phyloP scores from a whole-genome alignment of 2,888 invertebrate species.

The Drosophila kuntzei region DNA sequence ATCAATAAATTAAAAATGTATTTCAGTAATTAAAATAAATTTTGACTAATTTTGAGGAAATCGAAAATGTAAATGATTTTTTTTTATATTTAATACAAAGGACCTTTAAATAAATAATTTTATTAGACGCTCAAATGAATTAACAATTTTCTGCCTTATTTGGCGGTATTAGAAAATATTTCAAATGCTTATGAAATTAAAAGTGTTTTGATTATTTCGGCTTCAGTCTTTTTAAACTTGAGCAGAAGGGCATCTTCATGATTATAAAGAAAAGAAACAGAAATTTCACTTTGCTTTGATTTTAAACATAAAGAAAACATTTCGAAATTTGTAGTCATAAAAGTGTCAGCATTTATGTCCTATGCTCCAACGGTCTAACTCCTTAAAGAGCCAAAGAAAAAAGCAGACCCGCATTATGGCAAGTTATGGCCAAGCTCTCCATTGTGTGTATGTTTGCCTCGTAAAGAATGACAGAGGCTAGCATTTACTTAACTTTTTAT shows the following conservation, averaged over 20 bases:
- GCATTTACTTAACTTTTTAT: slow-evolving; percentile 39
- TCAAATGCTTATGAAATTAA: too few relatives aligned
- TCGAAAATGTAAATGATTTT: too few relatives aligned
- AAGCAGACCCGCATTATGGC: slow-evolving; percentile 48
- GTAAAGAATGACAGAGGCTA: slow-evolving; percentile 35
- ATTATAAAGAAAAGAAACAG: background rate
- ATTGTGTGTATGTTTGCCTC: slow-evolving; percentile 29
- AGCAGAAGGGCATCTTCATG: too few relatives aligned
- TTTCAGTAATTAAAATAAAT: too few relatives aligned
- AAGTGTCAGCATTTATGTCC: slow-evolving; percentile 53
- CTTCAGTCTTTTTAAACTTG: background rate
- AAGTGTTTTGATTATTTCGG: too few relatives aligned
- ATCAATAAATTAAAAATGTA: too few relatives aligned
- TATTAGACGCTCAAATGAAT: too few relatives aligned
- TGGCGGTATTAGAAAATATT: too few relatives aligned
- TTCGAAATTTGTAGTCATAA: slow-evolving; percentile 58
- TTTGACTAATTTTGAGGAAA: too few relatives aligned
- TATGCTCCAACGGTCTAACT: slow-evolving; percentile 21
- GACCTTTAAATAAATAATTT: too few relatives aligned
- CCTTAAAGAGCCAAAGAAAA: slow-evolving; percentile 4
- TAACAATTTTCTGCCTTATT: too few relatives aligned
- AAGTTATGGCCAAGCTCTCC: slow-evolving; percentile 56
- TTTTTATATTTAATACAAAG: too few relatives aligned
- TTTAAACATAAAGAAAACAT: slow-evolving; percentile 50
- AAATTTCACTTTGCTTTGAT: background rate